Evolutionary conservation across 2,113 vertebrate species (phyloP).

Genomic region (Fulmarus glacialis): DNA sequence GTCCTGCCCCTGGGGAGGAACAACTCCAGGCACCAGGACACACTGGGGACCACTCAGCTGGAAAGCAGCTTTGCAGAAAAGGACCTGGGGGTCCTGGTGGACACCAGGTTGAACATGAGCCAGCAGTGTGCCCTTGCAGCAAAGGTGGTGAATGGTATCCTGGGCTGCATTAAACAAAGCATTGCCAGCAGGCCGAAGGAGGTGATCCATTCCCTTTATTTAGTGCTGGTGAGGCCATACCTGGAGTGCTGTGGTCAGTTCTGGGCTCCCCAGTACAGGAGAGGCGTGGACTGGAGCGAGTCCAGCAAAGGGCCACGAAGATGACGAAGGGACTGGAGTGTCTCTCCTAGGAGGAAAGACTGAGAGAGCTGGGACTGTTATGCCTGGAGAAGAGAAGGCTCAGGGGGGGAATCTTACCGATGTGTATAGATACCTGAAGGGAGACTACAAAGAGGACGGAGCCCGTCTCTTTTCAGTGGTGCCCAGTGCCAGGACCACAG

Average conservation of each 20-base stretch:
- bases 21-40: background rate
- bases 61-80: background rate
- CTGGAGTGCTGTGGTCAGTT: background rate
- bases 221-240: background rate
- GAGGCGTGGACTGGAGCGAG: background rate
- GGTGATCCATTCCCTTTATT: background rate
- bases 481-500: background rate
- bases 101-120: background rate
- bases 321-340: background rate
- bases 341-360: background rate
- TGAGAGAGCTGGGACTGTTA: background rate
- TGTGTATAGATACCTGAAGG: background rate
- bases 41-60: background rate
- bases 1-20: background rate
- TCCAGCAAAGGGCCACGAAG: background rate
- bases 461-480: background rate
- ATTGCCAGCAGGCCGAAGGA: background rate
- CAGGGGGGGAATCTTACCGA: background rate
- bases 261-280: background rate
- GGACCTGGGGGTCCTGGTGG: background rate
- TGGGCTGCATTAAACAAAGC: background rate
- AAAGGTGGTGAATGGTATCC: background rate
- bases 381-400: background rate
- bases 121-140: background rate
- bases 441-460: background rate